phyloP scores from a whole-genome alignment of 1,140 invertebrate genomes.

The Drosophila grimshawi region DNA sequence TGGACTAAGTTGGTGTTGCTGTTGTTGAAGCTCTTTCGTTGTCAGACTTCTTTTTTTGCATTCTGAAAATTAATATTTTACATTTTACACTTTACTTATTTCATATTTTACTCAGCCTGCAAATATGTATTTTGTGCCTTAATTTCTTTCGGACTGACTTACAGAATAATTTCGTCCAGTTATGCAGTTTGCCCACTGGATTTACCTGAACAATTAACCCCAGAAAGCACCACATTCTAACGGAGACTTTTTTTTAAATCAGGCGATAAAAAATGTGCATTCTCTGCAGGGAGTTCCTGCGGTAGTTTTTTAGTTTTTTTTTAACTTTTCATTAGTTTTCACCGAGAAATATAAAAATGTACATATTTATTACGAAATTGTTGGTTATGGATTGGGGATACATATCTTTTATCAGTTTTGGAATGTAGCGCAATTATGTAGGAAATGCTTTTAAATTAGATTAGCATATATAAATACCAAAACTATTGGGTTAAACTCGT shows the following conservation, averaged over 20 bases:
- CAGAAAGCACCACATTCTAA: background rate
- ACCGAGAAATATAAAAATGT: no score
- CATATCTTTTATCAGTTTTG: no score
- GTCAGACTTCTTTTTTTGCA: slow-evolving; percentile 9
- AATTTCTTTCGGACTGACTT: slow-evolving; percentile 24
- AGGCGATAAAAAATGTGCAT: no score
- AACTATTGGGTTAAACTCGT: background rate
- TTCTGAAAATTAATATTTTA: slow-evolving; percentile 13
- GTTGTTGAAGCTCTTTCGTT: background rate
- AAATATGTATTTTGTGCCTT: slow-evolving; percentile 28
- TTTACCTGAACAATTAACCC: slow-evolving; percentile 22
- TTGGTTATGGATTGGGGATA: no score
- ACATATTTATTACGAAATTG: no score
- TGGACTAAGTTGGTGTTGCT: background rate
- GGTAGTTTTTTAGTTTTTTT: no score
- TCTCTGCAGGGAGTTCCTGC: no score
- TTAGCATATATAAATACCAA: no score
- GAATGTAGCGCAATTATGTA: no score
- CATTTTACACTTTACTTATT: slow-evolving; percentile 3
- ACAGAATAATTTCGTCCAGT: slow-evolving; percentile 17
- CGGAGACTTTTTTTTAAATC: background rate
- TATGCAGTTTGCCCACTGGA: slow-evolving; percentile 8
- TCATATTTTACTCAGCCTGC: slow-evolving; percentile 1
- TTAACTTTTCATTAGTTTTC: no score
- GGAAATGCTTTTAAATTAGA: no score